Base-by-base conservation (phyloP, 1,140 invertebrate species). In the Halesus radiatus region DNA sequence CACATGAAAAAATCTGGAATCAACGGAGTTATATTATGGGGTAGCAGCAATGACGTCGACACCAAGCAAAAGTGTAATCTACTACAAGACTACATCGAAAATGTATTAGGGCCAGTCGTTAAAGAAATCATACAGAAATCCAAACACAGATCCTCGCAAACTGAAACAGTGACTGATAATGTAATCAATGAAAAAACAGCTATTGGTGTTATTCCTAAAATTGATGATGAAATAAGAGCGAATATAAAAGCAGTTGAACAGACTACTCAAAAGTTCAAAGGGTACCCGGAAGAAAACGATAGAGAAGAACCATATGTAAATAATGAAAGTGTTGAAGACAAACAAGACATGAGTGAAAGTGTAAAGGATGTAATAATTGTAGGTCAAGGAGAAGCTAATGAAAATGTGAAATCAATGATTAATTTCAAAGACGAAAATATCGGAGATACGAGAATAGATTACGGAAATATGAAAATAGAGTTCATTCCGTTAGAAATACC, bases 1-100 rank as follows among this genome's bases (percentile, higher is more conserved):
- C 87, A 90, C 45, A 87, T 94, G 15, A 88, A 90, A 54, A 87
- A 87, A 64, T 89, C 88, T 10, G 89, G 91, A 6, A 90, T 91
- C 4, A 88, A 91, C 79, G 94, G 94, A 1, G 85, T 92, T 5
- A 90, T 95, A 3, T 89, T 95, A 54, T 95, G 94, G 94, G 94
- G 94, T 8, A 93, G 93, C 79, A 94, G 93, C 2, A 90, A 90
- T 68, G 94, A 95, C 82, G 91, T 94, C 0, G 92, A 94, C 81
- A 92, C 89, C 1, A 88, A 90, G 84, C 84, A 85, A 6, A 94
- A 94, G 84, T 95, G 94, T 85, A 76, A 89, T 56, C 84, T 89
- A 13, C 88, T 95, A 4, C 85, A 87, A 66, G 84, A 90, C 20
- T 95, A 94, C 85, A 84, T 94, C 20, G 87, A 91, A 10, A 88